These are phyloP conservation scores for Malurus alboscapulatus DNA, from an alignment of 2,113 vertebrate species.

Conservation along the genomic window DNA sequence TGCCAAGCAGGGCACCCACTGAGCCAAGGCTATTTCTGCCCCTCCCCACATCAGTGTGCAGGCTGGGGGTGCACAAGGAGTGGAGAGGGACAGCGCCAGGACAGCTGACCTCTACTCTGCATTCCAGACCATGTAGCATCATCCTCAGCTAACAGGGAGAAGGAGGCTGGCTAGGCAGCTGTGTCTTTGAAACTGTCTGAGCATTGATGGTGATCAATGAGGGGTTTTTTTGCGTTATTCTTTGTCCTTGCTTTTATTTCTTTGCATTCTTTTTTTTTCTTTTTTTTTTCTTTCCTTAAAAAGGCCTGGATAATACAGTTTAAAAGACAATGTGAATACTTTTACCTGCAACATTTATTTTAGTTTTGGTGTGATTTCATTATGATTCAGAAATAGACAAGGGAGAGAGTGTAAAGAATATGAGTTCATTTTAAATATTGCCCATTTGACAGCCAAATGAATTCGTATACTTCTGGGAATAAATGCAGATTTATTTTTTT, in stretches of 20 bases:
- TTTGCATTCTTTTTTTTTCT: background rate
- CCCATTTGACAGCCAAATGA: background rate
- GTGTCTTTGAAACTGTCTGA: background rate
- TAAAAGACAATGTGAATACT: background rate
- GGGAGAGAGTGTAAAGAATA: background rate
- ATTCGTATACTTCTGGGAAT: background rate
- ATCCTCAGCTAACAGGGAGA: rapidly evolving
- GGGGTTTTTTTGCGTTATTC: rapidly evolving
- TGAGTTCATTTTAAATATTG: background rate
- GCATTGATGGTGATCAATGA: background rate
- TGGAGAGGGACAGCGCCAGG: too few relatives aligned
- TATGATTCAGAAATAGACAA: background rate
- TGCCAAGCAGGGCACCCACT: background rate
- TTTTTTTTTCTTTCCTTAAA: background rate
- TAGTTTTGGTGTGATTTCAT: background rate
- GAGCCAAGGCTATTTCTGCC: background rate
- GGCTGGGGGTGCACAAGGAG: background rate
- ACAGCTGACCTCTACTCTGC: background rate
- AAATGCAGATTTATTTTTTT: background rate
- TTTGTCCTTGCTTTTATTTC: background rate
- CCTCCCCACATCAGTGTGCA: rapidly evolving
- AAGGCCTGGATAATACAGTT: background rate
- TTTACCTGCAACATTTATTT: background rate
- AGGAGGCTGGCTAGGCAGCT: background rate
- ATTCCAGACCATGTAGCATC: rapidly evolving